Evolutionary conservation across 2,113 vertebrate genomes (phyloP), one percentile per base, ranked within the genome.

Genomic region (Stigmatopora nigra): DNA sequence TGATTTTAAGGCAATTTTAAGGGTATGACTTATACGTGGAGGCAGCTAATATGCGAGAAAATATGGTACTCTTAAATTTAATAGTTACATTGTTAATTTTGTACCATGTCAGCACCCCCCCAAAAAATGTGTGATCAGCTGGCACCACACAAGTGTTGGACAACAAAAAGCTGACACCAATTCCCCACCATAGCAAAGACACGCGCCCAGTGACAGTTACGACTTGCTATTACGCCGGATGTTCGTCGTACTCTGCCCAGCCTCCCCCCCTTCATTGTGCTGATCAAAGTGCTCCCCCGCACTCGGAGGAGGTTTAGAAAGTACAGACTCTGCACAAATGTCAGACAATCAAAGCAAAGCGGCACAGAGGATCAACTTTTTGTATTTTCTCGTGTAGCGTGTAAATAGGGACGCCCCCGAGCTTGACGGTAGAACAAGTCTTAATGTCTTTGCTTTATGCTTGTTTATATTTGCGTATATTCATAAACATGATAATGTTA

Each of bases 281-380:
- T 79, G 78, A 81, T 78, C 45, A 81, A 78, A 77, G 68, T 65
- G 59, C 53, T 77, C 17, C 70, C 47, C 56, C 19, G 14, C 53
- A 36, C 48, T 61, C 60, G 52, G 64, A 57, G 68, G 58, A 57
- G 53, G 49, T 17, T 4, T 17, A 5, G 31, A 64, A 19, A 67
- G 52, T 51, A 65, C 38, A 12, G 52, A 7, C 63, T 82, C 63
- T 67, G 80, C 80, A 78, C 60, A 78, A 77, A 69, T 68, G 68
- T 80, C 77, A 77, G 46, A 62, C 71, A 76, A 71, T 69, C 52
- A 55, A 75, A 52, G 68, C 6, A 38, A 71, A 62, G 59, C 16
- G 45, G 9, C 48, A 53, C 55, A 61, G 61, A n/a, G 62, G 68
- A 75, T 63, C 5, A 71, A 59, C 61, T 65, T 72, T 74, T 80